Conservation (phyloP, 2,797 vertebrate genomes). For the Miichthys miiuy region DNA sequence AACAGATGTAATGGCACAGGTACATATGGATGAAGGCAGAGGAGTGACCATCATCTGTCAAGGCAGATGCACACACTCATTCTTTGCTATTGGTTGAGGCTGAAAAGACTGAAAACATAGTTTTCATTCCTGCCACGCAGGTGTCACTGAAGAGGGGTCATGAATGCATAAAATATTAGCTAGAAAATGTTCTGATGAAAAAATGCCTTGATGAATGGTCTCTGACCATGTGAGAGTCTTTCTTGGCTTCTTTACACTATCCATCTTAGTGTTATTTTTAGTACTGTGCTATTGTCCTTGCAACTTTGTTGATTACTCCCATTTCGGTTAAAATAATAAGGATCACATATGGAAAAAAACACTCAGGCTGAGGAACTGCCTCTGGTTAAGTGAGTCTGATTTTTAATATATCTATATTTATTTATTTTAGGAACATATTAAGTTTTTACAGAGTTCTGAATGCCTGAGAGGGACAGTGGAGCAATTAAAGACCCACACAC, state of each 20-base stretch:
- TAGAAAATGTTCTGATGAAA: background rate
- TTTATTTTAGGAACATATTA: constrained; percentile 12
- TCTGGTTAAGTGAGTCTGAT: constrained; percentile 1
- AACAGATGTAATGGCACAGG: too few relatives aligned
- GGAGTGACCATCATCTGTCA: too few relatives aligned
- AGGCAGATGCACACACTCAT: too few relatives aligned
- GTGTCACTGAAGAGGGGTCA: too few relatives aligned
- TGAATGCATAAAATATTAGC: background rate
- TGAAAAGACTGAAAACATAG: too few relatives aligned
- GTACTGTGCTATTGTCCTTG: too few relatives aligned
- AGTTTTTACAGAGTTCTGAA: constrained; percentile 15
- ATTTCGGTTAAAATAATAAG: background rate
- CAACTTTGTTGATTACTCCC: background rate
- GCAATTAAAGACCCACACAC: constrained; percentile 13
- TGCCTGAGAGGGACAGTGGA: constrained; percentile 20
- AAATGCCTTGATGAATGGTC: background rate
- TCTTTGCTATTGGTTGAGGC: too few relatives aligned
- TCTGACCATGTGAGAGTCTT: background rate
- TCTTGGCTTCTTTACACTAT: background rate
- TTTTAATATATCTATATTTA: constrained; percentile 9
- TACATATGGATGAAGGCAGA: too few relatives aligned
- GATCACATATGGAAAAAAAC: background rate
- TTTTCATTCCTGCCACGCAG: too few relatives aligned
- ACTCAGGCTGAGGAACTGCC: background rate
- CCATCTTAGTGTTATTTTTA: background rate